phyloP scores from a whole-genome alignment of 2,888 invertebrate species.

The Macrophya annulata region DNA sequence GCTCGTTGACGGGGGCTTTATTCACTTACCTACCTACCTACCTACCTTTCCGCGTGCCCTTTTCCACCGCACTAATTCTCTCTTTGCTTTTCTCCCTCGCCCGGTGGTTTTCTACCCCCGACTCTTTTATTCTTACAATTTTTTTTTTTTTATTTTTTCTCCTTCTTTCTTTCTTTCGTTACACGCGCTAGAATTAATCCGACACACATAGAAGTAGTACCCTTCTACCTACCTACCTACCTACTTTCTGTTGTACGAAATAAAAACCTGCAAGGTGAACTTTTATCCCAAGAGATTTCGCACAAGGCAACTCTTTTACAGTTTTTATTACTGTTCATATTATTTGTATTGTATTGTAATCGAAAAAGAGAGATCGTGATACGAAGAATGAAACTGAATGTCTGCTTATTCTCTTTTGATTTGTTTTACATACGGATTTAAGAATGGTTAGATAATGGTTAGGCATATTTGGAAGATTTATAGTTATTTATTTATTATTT shows the following conservation, averaged over 20 bases:
- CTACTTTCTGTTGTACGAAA: not conserved
- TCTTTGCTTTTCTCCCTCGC: not conserved
- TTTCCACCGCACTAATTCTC: constrained; percentile 36
- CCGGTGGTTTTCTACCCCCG: not conserved
- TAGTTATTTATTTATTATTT: not conserved
- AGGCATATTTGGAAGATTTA: not conserved
- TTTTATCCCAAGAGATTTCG: not conserved
- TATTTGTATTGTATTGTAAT: not conserved
- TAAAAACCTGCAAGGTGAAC: not conserved
- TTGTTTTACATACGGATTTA: not conserved
- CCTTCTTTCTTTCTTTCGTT: no score
- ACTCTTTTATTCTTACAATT: constrained; percentile 3
- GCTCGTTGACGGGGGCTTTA: constrained; percentile 70
- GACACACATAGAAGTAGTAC: not conserved
- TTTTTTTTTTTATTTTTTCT: not conserved
- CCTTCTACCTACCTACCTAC: not conserved
- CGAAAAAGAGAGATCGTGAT: not conserved
- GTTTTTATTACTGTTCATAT: not conserved
- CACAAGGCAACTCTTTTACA: not conserved
- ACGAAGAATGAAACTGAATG: not conserved
- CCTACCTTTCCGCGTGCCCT: constrained; percentile 43
- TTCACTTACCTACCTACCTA: constrained; percentile 62
- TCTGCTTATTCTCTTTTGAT: not conserved
- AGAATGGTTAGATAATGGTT: not conserved
- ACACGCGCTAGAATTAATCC: constrained; percentile 18